Evolutionary conservation across 2,113 vertebrate genomes (phyloP), one percentile per base, ranked within the genome.

Genomic region (Silurus glanis): DNA sequence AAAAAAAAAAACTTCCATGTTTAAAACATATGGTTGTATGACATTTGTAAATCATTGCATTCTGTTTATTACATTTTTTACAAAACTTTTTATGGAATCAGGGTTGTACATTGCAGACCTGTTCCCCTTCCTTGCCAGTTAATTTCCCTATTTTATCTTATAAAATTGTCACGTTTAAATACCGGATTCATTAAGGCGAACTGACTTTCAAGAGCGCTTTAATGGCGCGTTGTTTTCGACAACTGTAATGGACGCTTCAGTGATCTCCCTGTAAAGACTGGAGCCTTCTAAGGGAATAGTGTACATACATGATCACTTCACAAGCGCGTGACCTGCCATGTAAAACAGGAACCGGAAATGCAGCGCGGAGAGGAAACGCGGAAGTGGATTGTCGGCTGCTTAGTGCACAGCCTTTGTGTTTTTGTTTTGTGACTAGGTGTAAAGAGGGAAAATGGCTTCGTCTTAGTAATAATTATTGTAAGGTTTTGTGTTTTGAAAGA

Each of bases 281-380:
- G 6, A 17, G 45, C 17, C 45, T 23, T 5, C 2, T 16, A 9
- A 23, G 12, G n/a, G 25, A 53, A 0, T 13, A n/a, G 47, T 8
- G 21, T 14, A 45, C 1, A 45, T 6, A 9, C 47, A 47, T 19
- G 28, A 21, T 49, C 45, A 23, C 9, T 49, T 3, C 47, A 51
- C 21, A 53, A 13, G 37, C 37, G 37, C 37, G 37, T 37, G 37
- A 37, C 37, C 37, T 37, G 37, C 37, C 37, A 37, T 12, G 45
- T 17, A 55, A 66, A 69, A 55, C 81, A 53, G 81, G 62, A 83
- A 83, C 4, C 81, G 81, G 81, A 83, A 83, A 16, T 55, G 0
- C 10, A 69, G 81, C 9, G 16, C 6, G 2, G n/a, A 1, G n/a
- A 28, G 14, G 12, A 75, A 53, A 83, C 6, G 49, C 61, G 81